Evolutionary conservation across 2,888 invertebrate genomes (phyloP), one percentile per base, ranked within the genome.

Genomic region (Barypeithes pellucidus): DNA sequence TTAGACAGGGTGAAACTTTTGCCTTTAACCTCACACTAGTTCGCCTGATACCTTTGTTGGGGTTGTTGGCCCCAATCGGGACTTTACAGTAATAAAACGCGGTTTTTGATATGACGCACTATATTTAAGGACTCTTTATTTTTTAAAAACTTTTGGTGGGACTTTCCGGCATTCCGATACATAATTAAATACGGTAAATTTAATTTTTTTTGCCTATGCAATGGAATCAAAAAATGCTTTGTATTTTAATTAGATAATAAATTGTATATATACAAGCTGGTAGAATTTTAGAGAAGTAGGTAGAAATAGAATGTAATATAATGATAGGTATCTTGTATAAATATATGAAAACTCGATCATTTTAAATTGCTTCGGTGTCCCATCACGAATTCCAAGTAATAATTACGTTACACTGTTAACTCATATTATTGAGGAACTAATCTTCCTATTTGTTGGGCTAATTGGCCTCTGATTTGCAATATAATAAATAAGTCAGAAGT

Each of bases 21-120:
- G 24, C 52, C 29, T 65, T 18, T 47, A 65, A 65, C 65, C 52
- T 65, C 22, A 18, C 7, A 65, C 65, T 65, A 65, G 65, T 65
- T 18, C 50, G 36, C 52, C 52, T 65, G 39, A 65, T 65, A 50
- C 52, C 65, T 52, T 36, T 65, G 65, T 52, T 50, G 18, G 50
- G 65, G 65, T 65, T 65, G 65, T 65, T 65, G 52, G 65, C 65
- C 50, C 47, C 2, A 9, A 11, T 12, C 45, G 63, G 47, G 52
- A 52, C 14, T 29, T 22, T 29, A 2, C 12, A 52, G 29, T 29
- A 5, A 29, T 5, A n/a, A 52, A n/a, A 52, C 52, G 52, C 52
- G 52, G n/a, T 14, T 29, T 14, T 29, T 24, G 24, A 29, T 29
- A 29, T 52, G 12, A 52, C 7, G 52, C 8, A 14, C 29, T 52